Base-by-base conservation (phyloP, 2,888 invertebrate genomes). In the Cryptus armator region DNA sequence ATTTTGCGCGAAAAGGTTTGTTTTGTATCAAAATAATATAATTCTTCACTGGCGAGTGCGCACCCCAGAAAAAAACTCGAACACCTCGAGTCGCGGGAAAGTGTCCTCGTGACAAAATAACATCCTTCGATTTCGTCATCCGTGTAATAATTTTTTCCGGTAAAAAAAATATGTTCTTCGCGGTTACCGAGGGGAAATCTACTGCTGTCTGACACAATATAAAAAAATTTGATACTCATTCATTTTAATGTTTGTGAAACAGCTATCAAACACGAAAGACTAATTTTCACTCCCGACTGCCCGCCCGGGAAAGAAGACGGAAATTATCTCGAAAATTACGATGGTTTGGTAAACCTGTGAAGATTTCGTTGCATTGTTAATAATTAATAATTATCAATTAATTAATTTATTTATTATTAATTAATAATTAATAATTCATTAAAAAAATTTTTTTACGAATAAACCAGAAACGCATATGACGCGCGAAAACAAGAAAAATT, bases 61-160 rank as follows among this genome's bases (percentile, higher is more conserved):
- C 10, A 53, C 3, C 9, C 53, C 53, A 53, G 53, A 53, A 53
- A 19, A 19, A 3, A 37, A 9, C 37, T 37, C 37, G 37, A 9
- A 37, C 37, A 9, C 37, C 1, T 53, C n/a, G 16, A 10, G 16
- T 19, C 16, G 16, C 51, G 51, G 51, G 51, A 51, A 51, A 51
- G 51, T 51, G 51, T 51, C 51, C 51, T 51, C 51, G 51, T n/a
- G 16, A 51, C 51, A 16, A 16, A 51, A 51, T 16, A 16, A 51
- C 53, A 53, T 53, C 53, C 53, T 53, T 53, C 53, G 12, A 19
- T 53, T 53, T 53, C 53, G 53, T 19, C 19, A 53, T 2, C n/a
- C 53, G 19, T 19, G 4, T 16, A 53, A 16, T 19, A 16, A 56
- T 56, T 56, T 56, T 37, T 56, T 56, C 56, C 56, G 53, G 53